These are phyloP conservation scores for Alexandromys fortis DNA, from an alignment of 2,113 vertebrate species.

Conservation along the genomic window DNA sequence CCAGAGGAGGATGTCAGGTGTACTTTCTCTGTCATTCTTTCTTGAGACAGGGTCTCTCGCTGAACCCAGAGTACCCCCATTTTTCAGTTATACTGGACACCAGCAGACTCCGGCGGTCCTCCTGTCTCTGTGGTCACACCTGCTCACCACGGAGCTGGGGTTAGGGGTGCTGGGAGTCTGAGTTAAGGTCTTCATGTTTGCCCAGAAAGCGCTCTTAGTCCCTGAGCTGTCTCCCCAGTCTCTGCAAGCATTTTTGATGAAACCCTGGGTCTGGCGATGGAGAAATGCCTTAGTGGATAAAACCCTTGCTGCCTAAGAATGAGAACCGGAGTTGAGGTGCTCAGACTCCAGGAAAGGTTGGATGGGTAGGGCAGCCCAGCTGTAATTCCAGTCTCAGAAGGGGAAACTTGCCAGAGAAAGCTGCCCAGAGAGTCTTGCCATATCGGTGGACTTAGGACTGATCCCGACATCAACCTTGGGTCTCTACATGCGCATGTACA, in stretches of 20 bases:
- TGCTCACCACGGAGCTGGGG: background rate
- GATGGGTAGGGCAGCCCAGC: background rate
- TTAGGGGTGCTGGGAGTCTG: too few relatives aligned
- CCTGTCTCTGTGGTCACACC: background rate
- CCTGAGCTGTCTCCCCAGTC: background rate
- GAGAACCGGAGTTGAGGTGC: background rate
- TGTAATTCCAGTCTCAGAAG: background rate
- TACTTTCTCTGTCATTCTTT: background rate
- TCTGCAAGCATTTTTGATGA: background rate
- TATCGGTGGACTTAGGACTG: too few relatives aligned
- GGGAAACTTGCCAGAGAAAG: background rate
- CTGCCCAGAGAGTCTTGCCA: background rate
- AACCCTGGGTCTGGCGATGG: background rate
- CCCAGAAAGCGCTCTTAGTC: background rate
- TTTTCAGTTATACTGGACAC: background rate
- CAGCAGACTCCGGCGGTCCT: background rate
- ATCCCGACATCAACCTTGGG: too few relatives aligned
- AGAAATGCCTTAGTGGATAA: background rate
- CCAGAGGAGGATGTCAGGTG: background rate
- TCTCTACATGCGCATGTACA: background rate
- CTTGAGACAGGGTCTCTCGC: background rate
- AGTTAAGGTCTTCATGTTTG: background rate
- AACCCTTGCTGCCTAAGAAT: background rate
- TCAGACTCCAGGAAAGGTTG: background rate
- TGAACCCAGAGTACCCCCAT: background rate